phyloP scores from a whole-genome alignment of 1,140 invertebrate genomes.

The Zaprionus tsacasi region DNA sequence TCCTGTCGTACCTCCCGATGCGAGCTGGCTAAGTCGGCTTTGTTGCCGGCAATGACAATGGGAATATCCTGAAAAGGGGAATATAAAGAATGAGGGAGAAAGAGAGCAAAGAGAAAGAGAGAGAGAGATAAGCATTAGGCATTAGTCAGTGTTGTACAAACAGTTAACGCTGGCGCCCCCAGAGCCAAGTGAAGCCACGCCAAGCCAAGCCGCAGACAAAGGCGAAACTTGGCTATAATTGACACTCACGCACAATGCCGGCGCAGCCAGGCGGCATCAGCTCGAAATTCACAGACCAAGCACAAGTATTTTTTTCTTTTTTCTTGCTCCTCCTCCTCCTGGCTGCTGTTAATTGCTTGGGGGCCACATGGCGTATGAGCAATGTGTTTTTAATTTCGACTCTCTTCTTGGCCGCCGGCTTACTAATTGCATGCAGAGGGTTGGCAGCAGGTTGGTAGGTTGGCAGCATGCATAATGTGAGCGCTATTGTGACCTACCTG shows the following conservation, averaged over 20 bases:
- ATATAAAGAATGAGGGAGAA: neutral
- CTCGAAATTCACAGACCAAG: constrained; percentile 16
- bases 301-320: constrained; percentile 21
- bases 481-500: constrained; percentile 84
- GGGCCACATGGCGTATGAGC: constrained; percentile 38
- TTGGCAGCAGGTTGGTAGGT: no score
- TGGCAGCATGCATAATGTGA: constrained; percentile 44
- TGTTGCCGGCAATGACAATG: constrained; percentile 94
- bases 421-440: constrained; percentile 69
- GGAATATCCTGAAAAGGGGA: constrained; percentile 88
- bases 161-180: constrained; percentile 13
- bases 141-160: constrained; percentile 40
- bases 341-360: constrained; percentile 44
- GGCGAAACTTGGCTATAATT: constrained; percentile 55
- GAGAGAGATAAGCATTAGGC: constrained; percentile 32
- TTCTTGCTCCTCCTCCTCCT: neutral
- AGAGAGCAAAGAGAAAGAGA: neutral
- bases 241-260: constrained; percentile 60
- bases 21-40: constrained; percentile 89
- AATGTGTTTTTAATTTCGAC: constrained; percentile 12
- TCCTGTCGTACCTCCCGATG: constrained; percentile 89
- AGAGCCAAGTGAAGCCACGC: neutral
- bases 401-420: constrained; percentile 3
- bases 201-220: constrained; percentile 42
- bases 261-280: no score